A percentile compares a stretch with the other conserved stretches of the same genome.
phyloP scores from a whole-genome alignment of 2,888 invertebrate species.

The Andrena praecox region DNA sequence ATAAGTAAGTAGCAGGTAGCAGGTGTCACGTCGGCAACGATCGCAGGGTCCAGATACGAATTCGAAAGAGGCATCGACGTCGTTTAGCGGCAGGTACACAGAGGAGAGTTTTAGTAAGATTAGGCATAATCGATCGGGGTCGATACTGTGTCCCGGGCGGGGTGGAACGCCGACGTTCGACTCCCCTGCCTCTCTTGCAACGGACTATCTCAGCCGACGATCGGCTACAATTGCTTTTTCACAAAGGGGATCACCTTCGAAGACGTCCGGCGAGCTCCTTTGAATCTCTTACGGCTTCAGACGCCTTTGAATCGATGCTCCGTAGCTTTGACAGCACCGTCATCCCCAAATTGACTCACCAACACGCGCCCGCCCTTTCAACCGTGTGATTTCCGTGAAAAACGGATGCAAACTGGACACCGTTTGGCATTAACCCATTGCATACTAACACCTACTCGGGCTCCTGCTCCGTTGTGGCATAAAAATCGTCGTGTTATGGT shows the following conservation, averaged over 20 bases:
- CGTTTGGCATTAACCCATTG: background rate
- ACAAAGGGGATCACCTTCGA: conserved; percentile 69
- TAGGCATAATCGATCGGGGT: conserved; percentile 72
- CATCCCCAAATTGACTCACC: conserved; percentile 35
- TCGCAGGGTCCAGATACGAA: conserved; percentile 68
- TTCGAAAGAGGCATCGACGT: conserved; percentile 70
- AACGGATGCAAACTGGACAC: background rate
- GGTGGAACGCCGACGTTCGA: conserved; percentile 26
- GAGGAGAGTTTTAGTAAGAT: conserved; percentile 69
- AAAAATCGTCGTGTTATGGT: no score
- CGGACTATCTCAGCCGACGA: conserved; percentile 51
- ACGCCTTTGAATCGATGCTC: conserved; percentile 26
- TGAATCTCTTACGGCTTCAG: conserved; percentile 40
- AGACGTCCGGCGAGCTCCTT: conserved; percentile 36
- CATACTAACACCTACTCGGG: no score
- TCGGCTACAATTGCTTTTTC: conserved; percentile 66
- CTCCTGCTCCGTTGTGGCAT: no score
- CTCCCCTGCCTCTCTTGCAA: conserved; percentile 18
- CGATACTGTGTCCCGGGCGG: conserved; percentile 46
- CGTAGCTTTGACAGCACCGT: conserved; percentile 55
- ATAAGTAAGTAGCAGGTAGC: conserved; percentile 79
- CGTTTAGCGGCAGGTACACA: conserved; percentile 65
- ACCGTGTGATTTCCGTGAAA: background rate
- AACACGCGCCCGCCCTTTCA: background rate
- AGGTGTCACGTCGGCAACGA: conserved; percentile 77